Conservation (phyloP, 2,797 vertebrate genomes). For the Trematomus bernacchii region DNA sequence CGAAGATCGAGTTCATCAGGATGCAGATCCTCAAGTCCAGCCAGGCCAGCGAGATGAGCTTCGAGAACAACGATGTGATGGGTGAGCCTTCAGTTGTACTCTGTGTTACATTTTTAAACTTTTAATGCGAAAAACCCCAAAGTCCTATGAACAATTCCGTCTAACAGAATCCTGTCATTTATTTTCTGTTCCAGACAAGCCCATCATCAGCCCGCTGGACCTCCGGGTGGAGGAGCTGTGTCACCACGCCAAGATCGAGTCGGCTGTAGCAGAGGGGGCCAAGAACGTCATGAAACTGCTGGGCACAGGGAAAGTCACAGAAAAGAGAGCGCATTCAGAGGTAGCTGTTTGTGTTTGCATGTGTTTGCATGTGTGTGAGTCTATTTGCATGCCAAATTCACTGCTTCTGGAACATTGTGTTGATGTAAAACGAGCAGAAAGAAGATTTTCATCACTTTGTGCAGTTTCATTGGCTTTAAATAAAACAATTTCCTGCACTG, state of each 20-base stretch:
- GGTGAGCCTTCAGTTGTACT: constrained; percentile 60
- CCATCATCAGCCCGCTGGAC: constrained; percentile 96
- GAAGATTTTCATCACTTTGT: not conserved
- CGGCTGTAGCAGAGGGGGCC: constrained; percentile 97
- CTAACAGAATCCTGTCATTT: not conserved
- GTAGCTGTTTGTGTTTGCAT: constrained; percentile 71
- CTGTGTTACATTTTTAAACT: not conserved
- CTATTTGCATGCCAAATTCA: constrained; percentile 2
- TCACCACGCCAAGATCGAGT: constrained; percentile 97
- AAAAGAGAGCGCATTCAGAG: constrained; percentile 97
- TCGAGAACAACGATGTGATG: constrained; percentile 92
- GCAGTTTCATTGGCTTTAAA: constrained; percentile 17
- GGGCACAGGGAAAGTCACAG: constrained; percentile 94
- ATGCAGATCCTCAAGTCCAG: constrained; percentile 99
- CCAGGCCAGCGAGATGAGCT: constrained; percentile 95
- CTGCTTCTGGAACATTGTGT: not conserved
- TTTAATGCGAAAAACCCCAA: not conserved
- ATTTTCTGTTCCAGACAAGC: constrained; percentile 86
- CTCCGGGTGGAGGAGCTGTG: constrained; percentile 97
- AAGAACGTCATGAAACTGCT: constrained; percentile 98
- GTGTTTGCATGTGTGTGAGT: not conserved
- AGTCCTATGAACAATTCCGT: not conserved
- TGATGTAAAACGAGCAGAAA: constrained; percentile 4
- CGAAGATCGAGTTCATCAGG: constrained; percentile 99
- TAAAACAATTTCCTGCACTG: constrained; percentile 18